Evolutionary conservation across 1,140 invertebrate genomes (phyloP), one percentile per base, ranked within the genome.

Genomic region (Lethrus apterus): DNA sequence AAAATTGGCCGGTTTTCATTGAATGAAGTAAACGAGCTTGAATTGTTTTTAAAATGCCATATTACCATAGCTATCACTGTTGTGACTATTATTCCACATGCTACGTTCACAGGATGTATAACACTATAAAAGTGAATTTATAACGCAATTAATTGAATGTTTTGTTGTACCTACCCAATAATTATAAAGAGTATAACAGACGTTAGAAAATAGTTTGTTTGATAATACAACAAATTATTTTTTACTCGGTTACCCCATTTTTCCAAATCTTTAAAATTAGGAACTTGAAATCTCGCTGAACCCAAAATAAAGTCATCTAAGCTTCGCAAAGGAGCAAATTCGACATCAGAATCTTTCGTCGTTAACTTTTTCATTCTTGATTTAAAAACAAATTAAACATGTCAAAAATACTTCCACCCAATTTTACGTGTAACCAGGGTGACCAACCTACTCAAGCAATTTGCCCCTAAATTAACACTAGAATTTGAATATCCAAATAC

Each of bases 151-250:
- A 33, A 50, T 20, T 30, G 14, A 21, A 14, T 38, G 19, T 20
- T 9, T n/a, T 15, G 3, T 2, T 47, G 34, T 21, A 64, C 74
- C 74, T 69, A 82, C 78, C 82, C 80, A 51, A 89, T 80, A 13
- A 86, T 51, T 1, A 80, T 55, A 62, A 90, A 86, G 19, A 87
- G 79, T 3, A 79, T 50, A 9, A 85, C 49, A 13, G 80, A 72
- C 54, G 80, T 66, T 19, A 87, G 62, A 55, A 90, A 83, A 60
- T 92, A 92, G 65, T 92, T 92, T 10, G 84, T 88, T 67, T 92
- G 89, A 60, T 90, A 93, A 65, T 92, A 93, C 1, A 91, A 66
- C 11, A 93, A 68, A 72, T 93, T 92, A 56, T 81, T 83, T 2
- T 84, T 72, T 2, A 93, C 81, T 54, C 89, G 72, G 59, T 89